Evolutionary conservation across 2,113 vertebrate genomes (phyloP).

Genomic region (Charina bottae): DNA sequence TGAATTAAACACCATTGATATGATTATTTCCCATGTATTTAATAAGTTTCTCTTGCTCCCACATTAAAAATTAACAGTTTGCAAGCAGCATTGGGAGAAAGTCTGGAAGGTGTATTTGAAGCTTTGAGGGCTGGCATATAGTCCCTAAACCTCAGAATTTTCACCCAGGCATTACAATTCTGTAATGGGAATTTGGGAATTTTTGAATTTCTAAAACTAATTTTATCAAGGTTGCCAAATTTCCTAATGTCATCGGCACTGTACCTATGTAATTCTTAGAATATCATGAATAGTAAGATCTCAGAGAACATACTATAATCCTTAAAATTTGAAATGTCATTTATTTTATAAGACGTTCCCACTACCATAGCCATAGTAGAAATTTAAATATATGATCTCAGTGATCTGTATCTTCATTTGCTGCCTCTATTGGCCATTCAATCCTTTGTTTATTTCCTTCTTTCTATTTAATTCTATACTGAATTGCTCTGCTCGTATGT

Average conservation of each 20-base stretch:
- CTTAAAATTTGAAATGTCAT: not conserved
- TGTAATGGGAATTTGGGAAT: not conserved
- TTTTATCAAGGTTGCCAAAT: not conserved
- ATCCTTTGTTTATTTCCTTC: not conserved
- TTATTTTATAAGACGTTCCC: not conserved
- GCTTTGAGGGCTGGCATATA: not conserved
- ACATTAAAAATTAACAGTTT: not conserved
- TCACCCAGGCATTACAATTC: not conserved
- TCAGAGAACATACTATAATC: not conserved
- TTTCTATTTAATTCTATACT: not conserved
- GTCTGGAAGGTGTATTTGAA: not conserved
- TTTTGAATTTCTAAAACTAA: too few species aligned
- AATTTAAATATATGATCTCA: not conserved
- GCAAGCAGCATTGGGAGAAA: not conserved
- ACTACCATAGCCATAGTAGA: not conserved
- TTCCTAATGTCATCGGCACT: not conserved
- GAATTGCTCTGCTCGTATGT: not conserved
- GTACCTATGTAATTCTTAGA: not conserved
- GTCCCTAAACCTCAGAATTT: not conserved
- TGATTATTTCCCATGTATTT: not conserved
- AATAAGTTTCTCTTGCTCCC: not conserved
- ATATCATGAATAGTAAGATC: not conserved
- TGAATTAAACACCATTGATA: not conserved
- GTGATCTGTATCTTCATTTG: not conserved
- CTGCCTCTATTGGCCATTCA: not conserved